A percentile compares a stretch with the other conserved stretches of the same genome.
These are phyloP conservation scores for Actinostola sp. DNA, from an alignment of 92 coral and sea anemone species.

Conservation along the genomic window DNA sequence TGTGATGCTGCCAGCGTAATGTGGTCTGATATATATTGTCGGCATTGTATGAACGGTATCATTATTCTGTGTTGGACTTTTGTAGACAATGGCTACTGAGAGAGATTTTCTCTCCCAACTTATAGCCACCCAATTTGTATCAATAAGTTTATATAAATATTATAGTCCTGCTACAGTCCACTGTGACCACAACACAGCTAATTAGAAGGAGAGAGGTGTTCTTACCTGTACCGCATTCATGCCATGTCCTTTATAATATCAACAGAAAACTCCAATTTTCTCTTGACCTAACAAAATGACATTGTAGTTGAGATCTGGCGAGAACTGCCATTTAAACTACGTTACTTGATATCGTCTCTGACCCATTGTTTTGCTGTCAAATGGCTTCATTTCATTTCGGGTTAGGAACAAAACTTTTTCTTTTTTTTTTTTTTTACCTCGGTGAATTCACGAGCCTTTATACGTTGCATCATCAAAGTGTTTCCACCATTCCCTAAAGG, in stretches of 20 bases:
- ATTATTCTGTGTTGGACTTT: too few relatives aligned
- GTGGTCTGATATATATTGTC: too few relatives aligned
- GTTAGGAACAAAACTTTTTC: too few relatives aligned
- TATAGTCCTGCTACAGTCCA: background rate
- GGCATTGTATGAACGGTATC: too few relatives aligned
- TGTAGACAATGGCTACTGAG: too few relatives aligned
- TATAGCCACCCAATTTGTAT: too few relatives aligned
- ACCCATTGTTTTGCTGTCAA: background rate
- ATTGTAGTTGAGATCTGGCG: background rate
- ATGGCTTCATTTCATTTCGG: too few relatives aligned
- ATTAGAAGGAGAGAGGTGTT: background rate
- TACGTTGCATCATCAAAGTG: constrained; percentile 57
- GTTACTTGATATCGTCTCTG: background rate
- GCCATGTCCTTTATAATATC: constrained; percentile 72
- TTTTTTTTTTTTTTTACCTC: too few relatives aligned
- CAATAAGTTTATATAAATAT: too few relatives aligned
- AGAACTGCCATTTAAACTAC: background rate
- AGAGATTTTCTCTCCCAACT: too few relatives aligned
- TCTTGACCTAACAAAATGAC: constrained; percentile 31
- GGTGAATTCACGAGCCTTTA: constrained; percentile 66
- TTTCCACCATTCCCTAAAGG: constrained; percentile 77
- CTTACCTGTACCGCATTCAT: constrained; percentile 82
- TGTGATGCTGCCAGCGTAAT: too few relatives aligned
- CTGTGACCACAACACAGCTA: background rate
- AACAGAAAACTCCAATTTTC: constrained; percentile 41